Evolutionary conservation across 2,888 invertebrate species (phyloP).

Genomic region (Agriopis marginaria): DNA sequence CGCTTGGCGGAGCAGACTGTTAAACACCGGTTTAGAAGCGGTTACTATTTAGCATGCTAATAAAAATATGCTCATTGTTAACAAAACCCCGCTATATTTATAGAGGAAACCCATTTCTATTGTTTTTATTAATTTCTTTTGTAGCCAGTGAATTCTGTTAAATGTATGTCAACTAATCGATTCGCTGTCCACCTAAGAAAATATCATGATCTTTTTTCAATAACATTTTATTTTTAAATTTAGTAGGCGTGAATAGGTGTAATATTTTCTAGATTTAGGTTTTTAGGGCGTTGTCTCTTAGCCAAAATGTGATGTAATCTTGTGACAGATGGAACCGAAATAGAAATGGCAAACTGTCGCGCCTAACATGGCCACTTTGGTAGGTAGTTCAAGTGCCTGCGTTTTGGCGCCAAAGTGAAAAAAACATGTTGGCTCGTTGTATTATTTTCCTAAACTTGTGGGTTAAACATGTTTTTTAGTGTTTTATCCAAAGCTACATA

Average conservation of each 20-base stretch:
- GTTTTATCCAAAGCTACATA: no score
- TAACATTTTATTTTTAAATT: conserved; percentile 23
- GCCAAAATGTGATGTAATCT: conserved; percentile 35
- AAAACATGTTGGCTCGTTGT: no score
- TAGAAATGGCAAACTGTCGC: conserved; percentile 26
- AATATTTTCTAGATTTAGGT: conserved; percentile 32
- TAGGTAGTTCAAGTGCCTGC: neutral
- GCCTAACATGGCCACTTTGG: conserved; percentile 18
- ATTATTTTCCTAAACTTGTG: no score
- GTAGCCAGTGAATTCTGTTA: neutral
- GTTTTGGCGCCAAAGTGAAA: no score
- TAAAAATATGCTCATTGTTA: conserved; percentile 52
- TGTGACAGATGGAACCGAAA: conserved; percentile 26
- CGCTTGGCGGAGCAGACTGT: conserved; percentile 71
- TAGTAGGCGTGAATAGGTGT: conserved; percentile 26
- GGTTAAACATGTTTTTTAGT: no score
- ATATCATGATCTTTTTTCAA: conserved; percentile 21
- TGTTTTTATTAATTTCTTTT: neutral
- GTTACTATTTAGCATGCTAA: conserved; percentile 55
- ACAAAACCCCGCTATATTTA: conserved; percentile 44
- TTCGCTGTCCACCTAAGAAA: conserved; percentile 9
- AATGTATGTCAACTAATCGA: conserved; percentile 13
- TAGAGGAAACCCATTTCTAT: conserved; percentile 5
- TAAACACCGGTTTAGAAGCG: conserved; percentile 68
- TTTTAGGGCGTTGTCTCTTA: conserved; percentile 32